Percentiles rank a stretch among this genome's conserved stretches.
Evolutionary conservation across 2,797 vertebrate species (phyloP).

Genomic region (Telmatherina bonti): DNA sequence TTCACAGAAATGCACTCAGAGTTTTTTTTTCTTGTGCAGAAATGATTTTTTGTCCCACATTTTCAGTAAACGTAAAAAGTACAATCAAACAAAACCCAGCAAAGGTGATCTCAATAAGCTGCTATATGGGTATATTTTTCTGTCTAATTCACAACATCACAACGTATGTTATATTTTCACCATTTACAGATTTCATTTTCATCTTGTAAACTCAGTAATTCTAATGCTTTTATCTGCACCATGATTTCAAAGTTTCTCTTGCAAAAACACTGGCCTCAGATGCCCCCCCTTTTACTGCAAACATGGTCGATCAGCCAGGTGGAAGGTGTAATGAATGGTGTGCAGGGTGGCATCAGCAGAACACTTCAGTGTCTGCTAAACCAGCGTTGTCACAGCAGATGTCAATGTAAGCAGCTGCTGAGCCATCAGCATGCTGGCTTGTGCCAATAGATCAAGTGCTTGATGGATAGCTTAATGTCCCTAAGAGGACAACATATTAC

Average conservation of each 20-base stretch:
- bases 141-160: neutral
- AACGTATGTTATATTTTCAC: too few relatives aligned
- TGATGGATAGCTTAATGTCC: constrained; percentile 68
- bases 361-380: constrained; percentile 36
- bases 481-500: constrained; percentile 66
- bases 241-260: constrained; percentile 15
- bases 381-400: constrained; percentile 52
- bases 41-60: too few relatives aligned
- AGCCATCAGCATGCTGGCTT: constrained; percentile 41
- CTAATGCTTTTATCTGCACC: constrained; percentile 4
- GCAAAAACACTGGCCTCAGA: constrained; percentile 17
- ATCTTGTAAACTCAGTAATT: too few relatives aligned
- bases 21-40: too few relatives aligned
- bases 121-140: neutral
- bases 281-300: constrained; percentile 14
- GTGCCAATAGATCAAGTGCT: constrained; percentile 58
- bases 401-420: constrained; percentile 43
- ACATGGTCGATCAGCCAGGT: constrained; percentile 36
- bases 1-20: constrained; percentile 27
- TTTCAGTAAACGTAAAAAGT: too few relatives aligned
- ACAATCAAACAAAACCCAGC: constrained; percentile 8
- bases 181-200: too few relatives aligned
- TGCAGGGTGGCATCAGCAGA: constrained; percentile 27
- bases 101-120: constrained; percentile 11
- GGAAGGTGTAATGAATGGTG: constrained; percentile 47